Evolutionary conservation across 1,140 invertebrate species (phyloP), one percentile per base, ranked within the genome.

Genomic region (Dolichoris vasculosae): DNA sequence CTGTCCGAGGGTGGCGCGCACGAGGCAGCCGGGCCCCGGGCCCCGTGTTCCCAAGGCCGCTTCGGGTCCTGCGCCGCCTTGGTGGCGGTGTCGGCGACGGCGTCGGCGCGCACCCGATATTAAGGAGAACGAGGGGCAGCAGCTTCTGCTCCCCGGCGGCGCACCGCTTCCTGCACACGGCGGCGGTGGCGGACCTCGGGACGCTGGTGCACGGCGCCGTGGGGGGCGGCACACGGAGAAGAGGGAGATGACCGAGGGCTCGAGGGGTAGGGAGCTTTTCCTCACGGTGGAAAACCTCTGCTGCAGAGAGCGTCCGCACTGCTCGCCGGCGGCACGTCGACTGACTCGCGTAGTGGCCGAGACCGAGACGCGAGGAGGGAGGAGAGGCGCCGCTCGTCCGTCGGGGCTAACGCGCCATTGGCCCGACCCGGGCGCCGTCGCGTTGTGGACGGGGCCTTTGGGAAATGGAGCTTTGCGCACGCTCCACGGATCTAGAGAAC

Each of bases 311-410:
- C 86, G 84, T 90, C 91, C 90, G 89, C 91, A 89, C 92, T 88
- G 87, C 87, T 91, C 89, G 91, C 91, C 92, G 92, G 92, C 92
- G 91, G 90, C 90, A 87, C 90, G 89, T 91, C 88, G 90, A 93
- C 93, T 93, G 93, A 93, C 92, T 93, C 90, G 87, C 91, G 92
- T 93, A 92, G 92, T 93, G 63, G 79, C 81, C 71, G 86, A 78
- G 71, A n/a, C n/a, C n/a, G n/a, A n/a, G n/a, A 26, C n/a, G 80
- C 48, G 76, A 79, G 78, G 35, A 51, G 78, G 84, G n/a, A 73
- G 71, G 69, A 71, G 83, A 85, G 87, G 86, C 86, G 88, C 86
- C 87, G 85, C 4, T 43, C 69, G 69, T 3, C 69, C 38, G 81
- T 35, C 73, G 69, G 46, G 38, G 15, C 75, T 55, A n/a, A 23